Evolutionary conservation across 2,888 invertebrate species (phyloP), one percentile per base, ranked within the genome.

Genomic region (Chloroclysta siterata): DNA sequence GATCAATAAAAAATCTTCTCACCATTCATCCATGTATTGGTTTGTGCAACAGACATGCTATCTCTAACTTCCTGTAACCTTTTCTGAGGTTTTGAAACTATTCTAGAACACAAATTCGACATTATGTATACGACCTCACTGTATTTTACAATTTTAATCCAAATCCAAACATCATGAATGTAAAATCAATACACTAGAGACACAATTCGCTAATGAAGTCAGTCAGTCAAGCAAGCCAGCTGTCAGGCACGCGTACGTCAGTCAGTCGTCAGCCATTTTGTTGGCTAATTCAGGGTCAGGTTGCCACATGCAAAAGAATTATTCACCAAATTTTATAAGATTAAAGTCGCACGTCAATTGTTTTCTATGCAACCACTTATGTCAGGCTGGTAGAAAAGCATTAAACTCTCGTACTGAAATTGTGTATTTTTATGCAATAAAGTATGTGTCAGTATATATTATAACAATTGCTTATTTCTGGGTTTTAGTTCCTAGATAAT

Each of bases 1-100:
- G 79, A 83, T 85, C 84, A 83, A 85, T 83, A 84, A 83, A 84
- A 83, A 77, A 72, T 68, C 68, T 64, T 78, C 95, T 96, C 94
- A 97, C 97, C 97, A 88, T 97, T 97, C 94, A 97, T 96, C 97
- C 97, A 97, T 80, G 96, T 95, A 87, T 96, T 96, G 47, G 96
- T 96, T 93, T 97, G 97, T 59, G 96, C 95, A 76, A 97, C 96
- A 70, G 96, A 94, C 94, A 97, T 95, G 82, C 81, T 88, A 70
- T 96, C 96, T 83, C 96, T 84, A 79, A 94, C 94, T 83, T 96
- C 96, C 81, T 95, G 96, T 85, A 95, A 94, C 79, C 96, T 95
- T 93, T 96, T 97, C 68, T 94, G 93, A 70, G 96, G 95, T 89
- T 96, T 96, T 73, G 95, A 94, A 73, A 95, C 94, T 76, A 95